A percentile compares a stretch with the other conserved stretches of the same genome.
phyloP scores from a whole-genome alignment of 2,113 vertebrate species.

The Platichthys flesus region DNA sequence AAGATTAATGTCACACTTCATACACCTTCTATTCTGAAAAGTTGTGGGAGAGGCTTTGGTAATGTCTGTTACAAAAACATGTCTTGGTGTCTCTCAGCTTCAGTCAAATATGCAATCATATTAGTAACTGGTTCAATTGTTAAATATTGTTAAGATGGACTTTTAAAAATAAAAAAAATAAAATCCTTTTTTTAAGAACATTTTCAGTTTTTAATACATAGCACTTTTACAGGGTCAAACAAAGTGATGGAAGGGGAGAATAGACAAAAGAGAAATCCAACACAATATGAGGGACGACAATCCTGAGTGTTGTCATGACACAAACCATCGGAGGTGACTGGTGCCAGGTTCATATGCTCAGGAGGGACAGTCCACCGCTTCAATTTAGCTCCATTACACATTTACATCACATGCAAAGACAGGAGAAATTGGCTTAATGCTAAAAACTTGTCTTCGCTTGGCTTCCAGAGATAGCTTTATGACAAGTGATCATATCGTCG shows the following conservation, averaged over 20 bases:
- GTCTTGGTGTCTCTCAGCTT: too few relatives aligned
- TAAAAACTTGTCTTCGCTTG: not conserved
- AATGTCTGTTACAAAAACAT: too few relatives aligned
- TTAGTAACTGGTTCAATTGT: too few relatives aligned
- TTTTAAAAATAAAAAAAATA: too few relatives aligned
- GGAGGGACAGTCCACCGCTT: not conserved
- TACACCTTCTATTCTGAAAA: too few relatives aligned
- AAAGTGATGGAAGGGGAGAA: slow-evolving; percentile 28
- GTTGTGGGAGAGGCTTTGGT: too few relatives aligned
- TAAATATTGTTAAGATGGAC: too few relatives aligned
- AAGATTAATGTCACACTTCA: too few relatives aligned
- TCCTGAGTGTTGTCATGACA: not conserved
- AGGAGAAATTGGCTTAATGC: not conserved
- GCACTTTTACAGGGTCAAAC: slow-evolving; percentile 33
- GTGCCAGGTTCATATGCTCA: not conserved
- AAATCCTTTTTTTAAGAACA: not conserved
- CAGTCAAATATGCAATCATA: too few relatives aligned
- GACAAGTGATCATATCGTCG: not conserved
- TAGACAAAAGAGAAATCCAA: not conserved
- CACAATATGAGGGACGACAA: not conserved
- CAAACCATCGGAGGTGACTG: not conserved
- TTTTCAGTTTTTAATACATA: slow-evolving; percentile 8
- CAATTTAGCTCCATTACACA: not conserved
- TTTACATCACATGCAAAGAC: not conserved
- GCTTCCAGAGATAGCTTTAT: not conserved